Evolutionary conservation across 2,797 vertebrate species (phyloP), one percentile per base, ranked within the genome.

Genomic region (Buceros bicornis): DNA sequence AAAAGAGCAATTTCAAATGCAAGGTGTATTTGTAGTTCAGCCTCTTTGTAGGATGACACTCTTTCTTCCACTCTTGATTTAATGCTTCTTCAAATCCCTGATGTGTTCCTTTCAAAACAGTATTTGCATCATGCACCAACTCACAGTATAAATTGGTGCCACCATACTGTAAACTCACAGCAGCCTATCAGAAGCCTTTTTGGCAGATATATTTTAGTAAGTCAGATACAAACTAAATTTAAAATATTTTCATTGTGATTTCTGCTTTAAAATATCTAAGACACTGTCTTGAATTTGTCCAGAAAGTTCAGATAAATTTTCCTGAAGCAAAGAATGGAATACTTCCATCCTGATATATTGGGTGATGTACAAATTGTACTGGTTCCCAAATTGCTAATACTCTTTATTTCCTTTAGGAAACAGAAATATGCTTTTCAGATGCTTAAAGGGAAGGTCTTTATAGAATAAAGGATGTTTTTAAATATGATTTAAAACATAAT

Each of bases 241-340:
- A 83, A 79, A 92, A 70, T 54, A 77, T 82, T 96, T 62, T 62
- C 12, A 45, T 67, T 58, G 69, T 90, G 28, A 92, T 83, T 94
- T 70, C 53, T 91, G 24, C 50, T 95, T 95, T 60, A 93, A 91
- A 93, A 89, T 77, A 72, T 91, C 57, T 86, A 87, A 83, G 53
- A 31, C 24, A 66, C 66, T 95, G 62, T 82, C 65, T 87, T 89
- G 54, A 95, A 89, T 96, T 79, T 82, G 33, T 90, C 31, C 64
- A 84, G 26, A 77, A 84, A 71, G 57, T 89, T 94, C 56, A 74
- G 69, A 79, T 83, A 91, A 33, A 73, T 91, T 95, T 95, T 65
- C 64, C 90, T 93, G 47, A 91, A 94, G 73, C 31, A 84, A 96
- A 71, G 90, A 65, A 67, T 48, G 10, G 29, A 43, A 64, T 35